Evolutionary conservation across 2,888 invertebrate species (phyloP), one percentile per base, ranked within the genome.

Genomic region (Oxycera nigricornis): DNA sequence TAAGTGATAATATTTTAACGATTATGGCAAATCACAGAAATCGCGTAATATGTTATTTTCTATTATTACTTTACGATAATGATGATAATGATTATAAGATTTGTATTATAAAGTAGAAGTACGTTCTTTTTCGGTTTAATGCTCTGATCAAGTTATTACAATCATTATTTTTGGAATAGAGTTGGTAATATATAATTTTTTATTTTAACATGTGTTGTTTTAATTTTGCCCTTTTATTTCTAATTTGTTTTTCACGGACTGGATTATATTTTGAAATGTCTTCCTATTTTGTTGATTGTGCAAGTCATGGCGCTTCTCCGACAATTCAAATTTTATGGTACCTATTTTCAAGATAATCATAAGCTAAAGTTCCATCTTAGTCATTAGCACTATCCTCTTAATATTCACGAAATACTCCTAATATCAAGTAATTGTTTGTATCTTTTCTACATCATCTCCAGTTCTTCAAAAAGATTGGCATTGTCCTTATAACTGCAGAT

Each of bases 151-250:
- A 55, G 17, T 39, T 70, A 70, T 70, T 52, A 70, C 55, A 52
- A 70, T 70, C 52, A 70, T 68, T 68, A 68, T 52, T 70, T 75
- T 55, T 61, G 76, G 59, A 72, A 72, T 77, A 76, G 79, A 79
- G 76, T 78, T 78, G 79, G 79, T 75, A 77, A 73, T 76, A 77
- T 52, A 73, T 75, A 65, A 75, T 75, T 52, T 74, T 74, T 73
- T 73, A 59, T 75, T 73, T 74, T 59, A 9, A 72, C 30, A 35
- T 73, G 31, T 70, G 68, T 57, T 72, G 50, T 73, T 67, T 50
- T 72, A 22, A 65, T 57, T 70, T 73, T 67, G 6, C 26, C n/a
- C 24, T 30, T 1, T 55, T 39, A 11, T n/a, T 46, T 46, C 46
- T 14, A 14, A 3, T 3, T 46, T 46, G 14, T 46, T 14, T 3